Base-by-base conservation (phyloP, 2,797 vertebrate genomes). In the Fratercula arctica region DNA sequence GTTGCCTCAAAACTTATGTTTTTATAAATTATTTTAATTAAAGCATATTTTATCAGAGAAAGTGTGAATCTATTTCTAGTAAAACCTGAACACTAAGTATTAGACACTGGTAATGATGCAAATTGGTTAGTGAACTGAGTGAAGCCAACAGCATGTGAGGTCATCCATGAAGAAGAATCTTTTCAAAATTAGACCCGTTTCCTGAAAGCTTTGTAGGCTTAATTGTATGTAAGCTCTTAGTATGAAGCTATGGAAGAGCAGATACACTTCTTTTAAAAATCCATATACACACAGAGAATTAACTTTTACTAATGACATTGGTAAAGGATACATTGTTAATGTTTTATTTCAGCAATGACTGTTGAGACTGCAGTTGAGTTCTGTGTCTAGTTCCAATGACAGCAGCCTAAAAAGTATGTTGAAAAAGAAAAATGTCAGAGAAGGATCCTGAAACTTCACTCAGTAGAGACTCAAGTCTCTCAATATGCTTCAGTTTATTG, bases 281-380 rank as follows among this genome's bases (percentile, higher is more conserved):
- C 17, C 3, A 0, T 59, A 9, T 1, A 4, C 2, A 25, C 2
- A 11, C 5, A 59, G 35, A 69, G 18, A 69, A 59, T 68, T 50
- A 72, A 68, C 26, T 84, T 56, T 23, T 87, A 17, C 13, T 50
- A 15, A 48, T 67, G 25, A 9, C 10, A 8, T 29, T 46, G 15
- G 6, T 77, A 39, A 73, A 39, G 15, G 10, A 25, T 18, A 39
- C 19, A 5, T 17, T 76, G 25, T 35, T 87, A 51, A 19, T 63
- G 6, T 67, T 78, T n/a, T 41, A 11, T 87, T 85, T 82, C 13
- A 64, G 25, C 41, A 79, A 7, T 76, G 82, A n/a, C 17, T 2
- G 0, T 20, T 66, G 41, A 86, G 39, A 39, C 41, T 59, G 57
- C 12, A 35, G 10, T 53, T 70, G 35, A 85, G 5, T 85, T 89